A percentile compares a stretch with the other conserved stretches of the same genome.
phyloP scores from a whole-genome alignment of 2,888 invertebrate genomes.

The Pomacea canaliculata region DNA sequence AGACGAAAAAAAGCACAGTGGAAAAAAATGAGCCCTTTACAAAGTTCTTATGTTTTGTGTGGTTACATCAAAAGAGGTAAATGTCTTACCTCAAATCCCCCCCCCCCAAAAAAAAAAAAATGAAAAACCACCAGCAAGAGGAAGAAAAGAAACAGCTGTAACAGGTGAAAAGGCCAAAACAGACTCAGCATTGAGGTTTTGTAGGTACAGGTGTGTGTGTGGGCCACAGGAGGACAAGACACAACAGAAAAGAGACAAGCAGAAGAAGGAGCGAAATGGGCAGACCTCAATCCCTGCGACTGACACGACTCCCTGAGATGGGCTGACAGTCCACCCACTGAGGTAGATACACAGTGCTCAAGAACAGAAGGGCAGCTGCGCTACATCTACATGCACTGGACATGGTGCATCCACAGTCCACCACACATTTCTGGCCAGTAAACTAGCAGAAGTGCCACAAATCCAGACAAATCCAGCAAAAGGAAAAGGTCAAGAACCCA shows the following conservation, averaged over 20 bases:
- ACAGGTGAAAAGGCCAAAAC: too few relatives aligned
- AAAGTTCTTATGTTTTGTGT: too few relatives aligned
- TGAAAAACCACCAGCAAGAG: neutral
- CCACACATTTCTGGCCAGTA: too few relatives aligned
- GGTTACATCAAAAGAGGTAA: too few relatives aligned
- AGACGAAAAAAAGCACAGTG: neutral
- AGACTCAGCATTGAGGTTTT: too few relatives aligned
- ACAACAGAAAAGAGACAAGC: neutral
- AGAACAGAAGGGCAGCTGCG: constrained; percentile 12
- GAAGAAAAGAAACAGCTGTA: too few relatives aligned
- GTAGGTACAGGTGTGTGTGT: too few relatives aligned
- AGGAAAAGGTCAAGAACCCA: too few relatives aligned
- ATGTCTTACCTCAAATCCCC: too few relatives aligned
- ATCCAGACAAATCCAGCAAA: too few relatives aligned
- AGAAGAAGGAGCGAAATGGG: neutral
- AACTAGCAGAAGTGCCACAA: too few relatives aligned
- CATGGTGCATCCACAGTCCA: too few relatives aligned
- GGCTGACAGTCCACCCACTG: constrained; percentile 12
- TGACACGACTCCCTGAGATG: constrained; percentile 26
- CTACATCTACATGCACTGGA: neutral
- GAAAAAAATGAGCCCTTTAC: neutral
- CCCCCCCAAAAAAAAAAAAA: neutral
- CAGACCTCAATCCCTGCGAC: constrained; percentile 14
- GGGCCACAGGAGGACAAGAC: neutral
- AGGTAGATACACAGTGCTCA: constrained; percentile 23